These are phyloP conservation scores for Micrasema minimum DNA, from an alignment of 1,140 invertebrate genomes.

Conservation along the genomic window DNA sequence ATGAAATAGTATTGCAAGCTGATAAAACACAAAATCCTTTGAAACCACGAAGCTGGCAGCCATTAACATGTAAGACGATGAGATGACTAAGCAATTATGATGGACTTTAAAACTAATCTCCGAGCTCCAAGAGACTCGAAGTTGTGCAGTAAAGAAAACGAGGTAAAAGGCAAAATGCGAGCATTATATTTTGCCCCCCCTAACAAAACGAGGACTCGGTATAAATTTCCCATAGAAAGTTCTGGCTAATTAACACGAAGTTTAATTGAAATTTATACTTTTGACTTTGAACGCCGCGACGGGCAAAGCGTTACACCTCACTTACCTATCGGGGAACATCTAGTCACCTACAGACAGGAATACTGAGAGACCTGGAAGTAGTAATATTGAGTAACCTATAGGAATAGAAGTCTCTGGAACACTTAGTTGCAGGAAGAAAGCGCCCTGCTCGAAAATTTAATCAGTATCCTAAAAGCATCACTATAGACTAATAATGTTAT, in stretches of 20 bases:
- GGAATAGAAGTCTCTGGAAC: no score
- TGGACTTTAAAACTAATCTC: constrained; percentile 54
- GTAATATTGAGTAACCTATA: no score
- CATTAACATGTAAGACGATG: constrained; percentile 50
- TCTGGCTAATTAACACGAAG: constrained; percentile 50
- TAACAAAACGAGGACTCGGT: constrained; percentile 31
- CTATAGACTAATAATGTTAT: no score
- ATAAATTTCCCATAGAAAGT: constrained; percentile 53
- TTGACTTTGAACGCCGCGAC: constrained; percentile 49
- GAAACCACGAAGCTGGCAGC: constrained; percentile 24
- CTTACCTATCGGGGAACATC: no score
- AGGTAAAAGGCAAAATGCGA: constrained; percentile 40
- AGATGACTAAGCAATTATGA: constrained; percentile 54
- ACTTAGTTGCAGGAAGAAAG: no score
- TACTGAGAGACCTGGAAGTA: no score
- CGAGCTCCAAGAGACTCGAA: constrained; percentile 43
- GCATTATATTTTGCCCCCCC: constrained; percentile 23
- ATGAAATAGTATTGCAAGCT: no score
- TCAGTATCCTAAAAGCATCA: no score
- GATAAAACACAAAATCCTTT: constrained; percentile 18
- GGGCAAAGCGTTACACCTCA: no score
- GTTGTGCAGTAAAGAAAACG: constrained; percentile 33
- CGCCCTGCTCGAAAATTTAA: no score
- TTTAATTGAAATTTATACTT: constrained; percentile 54
- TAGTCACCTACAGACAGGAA: no score